Evolutionary conservation across 2,888 invertebrate genomes (phyloP).

Genomic region (Aphidius colemani): DNA sequence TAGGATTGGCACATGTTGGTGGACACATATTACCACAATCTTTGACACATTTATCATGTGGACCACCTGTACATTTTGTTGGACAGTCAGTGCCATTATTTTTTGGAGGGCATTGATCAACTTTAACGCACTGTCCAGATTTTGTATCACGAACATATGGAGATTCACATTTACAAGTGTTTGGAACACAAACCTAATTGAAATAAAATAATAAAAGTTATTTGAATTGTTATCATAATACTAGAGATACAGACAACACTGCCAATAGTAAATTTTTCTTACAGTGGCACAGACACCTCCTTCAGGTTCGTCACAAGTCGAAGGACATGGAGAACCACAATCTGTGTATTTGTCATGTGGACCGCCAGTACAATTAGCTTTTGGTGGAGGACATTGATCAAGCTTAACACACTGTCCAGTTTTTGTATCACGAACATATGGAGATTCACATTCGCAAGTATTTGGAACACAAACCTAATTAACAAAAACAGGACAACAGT

Average conservation of each 20-base stretch:
- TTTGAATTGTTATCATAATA: background rate
- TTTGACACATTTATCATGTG: constrained; percentile 12
- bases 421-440: background rate
- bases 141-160: background rate
- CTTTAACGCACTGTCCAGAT: constrained; percentile 1
- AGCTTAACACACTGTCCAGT: constrained; percentile 4
- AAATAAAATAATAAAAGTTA: background rate
- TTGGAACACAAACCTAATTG: background rate
- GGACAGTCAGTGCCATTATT: constrained; percentile 1
- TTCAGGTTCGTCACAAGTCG: constrained; percentile 12
- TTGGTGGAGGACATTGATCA: constrained; percentile 11
- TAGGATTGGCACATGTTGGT: constrained; percentile 1
- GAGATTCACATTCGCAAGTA: background rate
- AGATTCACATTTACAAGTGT: background rate
- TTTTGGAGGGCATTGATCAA: constrained; percentile 14
- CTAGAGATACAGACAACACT: background rate
- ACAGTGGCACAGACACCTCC: background rate
- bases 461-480: background rate
- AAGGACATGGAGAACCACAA: constrained; percentile 12
- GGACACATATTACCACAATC: constrained; percentile 14
- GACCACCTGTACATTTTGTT: constrained; percentile 10
- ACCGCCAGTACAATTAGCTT: constrained; percentile 3
- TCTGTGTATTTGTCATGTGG: constrained; percentile 9
- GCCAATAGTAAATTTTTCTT: background rate
- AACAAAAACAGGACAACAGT: background rate